Evolutionary conservation across 1,140 invertebrate species (phyloP), one percentile per base, ranked within the genome.

Genomic region (Berghia stephanieae): DNA sequence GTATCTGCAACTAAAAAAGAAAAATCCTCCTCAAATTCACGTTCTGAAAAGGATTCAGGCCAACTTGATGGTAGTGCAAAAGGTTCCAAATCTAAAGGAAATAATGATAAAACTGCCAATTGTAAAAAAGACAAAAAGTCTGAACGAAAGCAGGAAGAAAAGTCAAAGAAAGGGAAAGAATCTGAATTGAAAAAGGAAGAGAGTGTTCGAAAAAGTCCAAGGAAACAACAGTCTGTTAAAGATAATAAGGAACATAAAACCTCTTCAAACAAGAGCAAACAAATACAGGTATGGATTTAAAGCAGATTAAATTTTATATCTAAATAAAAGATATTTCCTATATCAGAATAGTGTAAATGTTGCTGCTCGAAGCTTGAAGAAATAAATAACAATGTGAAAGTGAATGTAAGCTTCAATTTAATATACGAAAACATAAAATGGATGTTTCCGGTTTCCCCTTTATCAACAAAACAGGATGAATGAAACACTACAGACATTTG

Each of bases 61-160:
- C 52, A 77, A 42, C 38, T 67, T 57, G 71, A 75, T n/a, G 36
- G 63, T 55, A 69, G 79, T 63, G 21, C 44, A 36, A 77, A 79
- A 40, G 4, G 34, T n/a, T 3, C 21, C 18, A n/a, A 43, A 40
- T 43, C 21, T 21, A n/a, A n/a, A 3, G 34, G 40, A 3, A n/a
- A n/a, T 2, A 69, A 44, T 71, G 43, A 18, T 49, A 46, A 18
- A 44, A 55, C 13, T n/a, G n/a, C n/a, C n/a, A 34, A 4, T 34
- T 2, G 31, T 1, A 4, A 38, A 55, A 36, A 36, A 1, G 34
- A 2, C 16, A 5, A 10, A n/a, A 1, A 52, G 31, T 55, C 10
- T 16, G 40, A 66, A 38, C 24, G 49, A 49, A 63, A 49, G 76
- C 38, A 75, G 40, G 44, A 52, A 31, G 43, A 68, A 66, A 80